These are phyloP conservation scores for Arge pagana DNA, from an alignment of 2,888 invertebrate species.

Conservation along the genomic window DNA sequence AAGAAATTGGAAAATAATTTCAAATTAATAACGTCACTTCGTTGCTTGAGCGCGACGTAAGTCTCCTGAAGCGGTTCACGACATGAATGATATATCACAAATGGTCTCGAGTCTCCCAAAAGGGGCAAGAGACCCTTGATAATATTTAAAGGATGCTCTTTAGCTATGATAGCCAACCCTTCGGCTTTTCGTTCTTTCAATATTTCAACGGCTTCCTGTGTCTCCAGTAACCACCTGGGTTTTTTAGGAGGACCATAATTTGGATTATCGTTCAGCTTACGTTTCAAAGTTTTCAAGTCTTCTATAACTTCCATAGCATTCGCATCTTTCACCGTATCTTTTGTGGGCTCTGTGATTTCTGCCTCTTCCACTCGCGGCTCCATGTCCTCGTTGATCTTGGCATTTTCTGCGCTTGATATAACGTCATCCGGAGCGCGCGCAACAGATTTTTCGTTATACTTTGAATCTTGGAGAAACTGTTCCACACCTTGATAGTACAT, in stretches of 20 bases:
- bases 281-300: slow-evolving; percentile 26
- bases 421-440: not conserved
- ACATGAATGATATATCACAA: slow-evolving; percentile 81
- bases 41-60: slow-evolving; percentile 76
- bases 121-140: slow-evolving; percentile 76
- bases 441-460: slow-evolving; percentile 13
- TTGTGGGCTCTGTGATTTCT: not conserved
- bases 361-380: slow-evolving; percentile 17
- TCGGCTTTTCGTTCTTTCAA: slow-evolving; percentile 69
- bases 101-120: slow-evolving; percentile 79
- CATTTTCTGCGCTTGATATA: slow-evolving; percentile 20
- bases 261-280: slow-evolving; percentile 50
- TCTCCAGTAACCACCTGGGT: slow-evolving; percentile 73
- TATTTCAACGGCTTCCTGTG: slow-evolving; percentile 68
- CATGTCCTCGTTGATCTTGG: slow-evolving; percentile 32
- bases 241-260: slow-evolving; percentile 55
- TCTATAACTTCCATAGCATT: slow-evolving; percentile 12
- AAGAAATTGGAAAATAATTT: slow-evolving; percentile 85
- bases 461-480: slow-evolving; percentile 13
- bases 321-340: slow-evolving; percentile 14
- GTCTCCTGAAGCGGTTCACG: slow-evolving; percentile 85
- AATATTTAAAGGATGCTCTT: slow-evolving; percentile 84
- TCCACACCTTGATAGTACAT: slow-evolving; percentile 69
- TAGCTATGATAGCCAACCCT: slow-evolving; percentile 77
- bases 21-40: slow-evolving; percentile 73